These are phyloP conservation scores for Pomacea maculata DNA, from an alignment of 1,140 invertebrate genomes.

Conservation along the genomic window DNA sequence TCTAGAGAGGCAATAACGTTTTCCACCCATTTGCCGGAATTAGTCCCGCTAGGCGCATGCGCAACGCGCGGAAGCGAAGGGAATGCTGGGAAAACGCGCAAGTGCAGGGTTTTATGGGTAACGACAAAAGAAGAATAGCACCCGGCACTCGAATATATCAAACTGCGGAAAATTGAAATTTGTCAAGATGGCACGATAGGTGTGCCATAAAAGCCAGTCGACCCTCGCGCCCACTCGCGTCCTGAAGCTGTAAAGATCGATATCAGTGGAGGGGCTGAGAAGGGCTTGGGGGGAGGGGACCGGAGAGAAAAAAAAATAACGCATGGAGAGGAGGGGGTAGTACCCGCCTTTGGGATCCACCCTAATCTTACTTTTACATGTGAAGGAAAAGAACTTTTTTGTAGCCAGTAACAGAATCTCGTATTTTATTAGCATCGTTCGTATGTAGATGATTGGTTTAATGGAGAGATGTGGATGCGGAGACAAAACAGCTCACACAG, in stretches of 20 bases:
- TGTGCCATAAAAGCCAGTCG: conserved; percentile 19
- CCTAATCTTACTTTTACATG: background rate
- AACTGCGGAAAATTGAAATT: conserved; percentile 28
- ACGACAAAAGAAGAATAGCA: conserved; percentile 20
- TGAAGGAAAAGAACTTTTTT: too few species aligned
- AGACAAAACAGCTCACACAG: too few species aligned
- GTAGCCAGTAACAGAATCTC: too few species aligned
- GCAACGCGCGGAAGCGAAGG: conserved; percentile 7
- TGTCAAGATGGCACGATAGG: conserved; percentile 28
- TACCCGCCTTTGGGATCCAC: background rate
- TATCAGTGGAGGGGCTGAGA: background rate
- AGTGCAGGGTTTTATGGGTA: conserved; percentile 10
- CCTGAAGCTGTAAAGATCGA: conserved; percentile 15
- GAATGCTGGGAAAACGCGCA: conserved; percentile 20
- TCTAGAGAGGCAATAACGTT: conserved; percentile 21
- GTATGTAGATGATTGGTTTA: too few species aligned
- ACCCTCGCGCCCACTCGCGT: background rate
- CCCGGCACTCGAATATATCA: conserved; percentile 23
- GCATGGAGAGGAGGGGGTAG: too few species aligned
- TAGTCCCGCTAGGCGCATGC: conserved; percentile 22
- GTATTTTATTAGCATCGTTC: too few species aligned
- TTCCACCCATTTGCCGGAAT: conserved; percentile 26
- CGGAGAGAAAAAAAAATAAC: too few species aligned
- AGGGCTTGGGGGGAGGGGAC: too few species aligned
- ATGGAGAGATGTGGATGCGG: too few species aligned